A percentile compares a stretch with the other conserved stretches of the same genome.
These are phyloP conservation scores for Speoplatyrhinus poulsoni DNA, from an alignment of 2,113 vertebrate genomes.

Conservation along the genomic window DNA sequence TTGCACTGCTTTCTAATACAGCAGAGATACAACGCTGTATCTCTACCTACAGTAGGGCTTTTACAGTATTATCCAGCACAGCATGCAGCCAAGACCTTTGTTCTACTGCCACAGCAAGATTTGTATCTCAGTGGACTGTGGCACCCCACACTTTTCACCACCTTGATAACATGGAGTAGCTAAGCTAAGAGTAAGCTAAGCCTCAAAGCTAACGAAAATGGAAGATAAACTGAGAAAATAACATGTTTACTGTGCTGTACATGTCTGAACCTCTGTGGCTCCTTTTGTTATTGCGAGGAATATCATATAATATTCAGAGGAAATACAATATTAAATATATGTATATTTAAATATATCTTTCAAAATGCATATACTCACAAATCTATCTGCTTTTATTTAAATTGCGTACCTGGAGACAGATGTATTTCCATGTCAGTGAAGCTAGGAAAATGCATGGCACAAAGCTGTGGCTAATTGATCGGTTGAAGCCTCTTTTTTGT, in stretches of 20 bases:
- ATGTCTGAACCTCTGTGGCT: slow-evolving; percentile 14
- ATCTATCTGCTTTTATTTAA: slow-evolving; percentile 17
- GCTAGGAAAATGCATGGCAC: slow-evolving; percentile 22
- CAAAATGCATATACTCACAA: not conserved
- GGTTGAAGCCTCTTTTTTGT: slow-evolving; percentile 25
- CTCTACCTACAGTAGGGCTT: slow-evolving; percentile 23
- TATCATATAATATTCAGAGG: too few relatives aligned
- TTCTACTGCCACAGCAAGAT: slow-evolving; percentile 45
- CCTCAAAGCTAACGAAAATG: not conserved
- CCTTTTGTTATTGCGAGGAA: too few relatives aligned
- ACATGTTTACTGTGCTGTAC: slow-evolving; percentile 17
- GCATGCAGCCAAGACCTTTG: slow-evolving; percentile 37
- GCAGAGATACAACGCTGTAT: slow-evolving; percentile 46
- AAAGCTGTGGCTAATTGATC: slow-evolving; percentile 38
- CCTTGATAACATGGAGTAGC: slow-evolving; percentile 20
- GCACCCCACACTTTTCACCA: slow-evolving; percentile 20
- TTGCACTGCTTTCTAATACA: slow-evolving; percentile 37
- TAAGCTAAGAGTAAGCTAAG: not conserved
- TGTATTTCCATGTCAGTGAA: slow-evolving; percentile 3
- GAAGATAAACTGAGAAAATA: not conserved
- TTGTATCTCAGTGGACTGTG: slow-evolving; percentile 46
- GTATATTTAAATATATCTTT: not conserved
- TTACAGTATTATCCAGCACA: slow-evolving; percentile 50
- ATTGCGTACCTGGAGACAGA: slow-evolving; percentile 21
- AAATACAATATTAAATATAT: not conserved